Base-by-base conservation (phyloP, 2,113 vertebrate species). In the Mormyrus lacerda region DNA sequence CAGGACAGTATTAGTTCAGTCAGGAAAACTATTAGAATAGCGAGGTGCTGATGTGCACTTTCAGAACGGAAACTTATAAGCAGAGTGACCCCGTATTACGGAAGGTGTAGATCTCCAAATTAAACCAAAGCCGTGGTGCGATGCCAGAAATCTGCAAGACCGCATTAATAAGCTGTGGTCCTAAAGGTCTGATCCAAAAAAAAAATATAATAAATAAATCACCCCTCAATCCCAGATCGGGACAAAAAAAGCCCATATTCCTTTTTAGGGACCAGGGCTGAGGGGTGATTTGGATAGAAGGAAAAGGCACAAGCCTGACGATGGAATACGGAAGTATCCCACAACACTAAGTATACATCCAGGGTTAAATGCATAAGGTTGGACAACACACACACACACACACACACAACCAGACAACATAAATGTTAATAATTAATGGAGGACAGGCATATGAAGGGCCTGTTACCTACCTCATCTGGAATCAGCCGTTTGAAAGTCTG, bases 401-500 rank as follows among this genome's bases (percentile, higher is more conserved):
- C n/a, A 69, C 61, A 39, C n/a, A 83, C 65, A 7, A 39, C 27
- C 31, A 47, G 21, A 55, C 50, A 85, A 17, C 27, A 44, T 0
- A 24, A 44, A 76, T 15, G 84, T 90, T 50, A 92, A 39, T 86
- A 53, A 35, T 69, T 2, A 73, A 51, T 24, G 61, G 42, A 45
- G 51, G 65, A 31, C 47, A 61, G 90, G 91, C 69, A 91, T 27
- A 90, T 21, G 51, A 61, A 53, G 50, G 89, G 47, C 90, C n/a
- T 21, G 42, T n/a, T 87, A 94, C 97, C 95, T 97, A 98, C 97
- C 97, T 98, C 97, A 90, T 98, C 97, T 89, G 97, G 97, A 96
- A 98, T 94, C 95, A 98, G 97, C 92, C 97, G 95, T 95, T 98
- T 98, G 94, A 98, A 95, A 91, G 94, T 98, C 97, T 98, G 95